Conservation (phyloP, 2,113 vertebrate genomes). For the Neogobius melanostomus region DNA sequence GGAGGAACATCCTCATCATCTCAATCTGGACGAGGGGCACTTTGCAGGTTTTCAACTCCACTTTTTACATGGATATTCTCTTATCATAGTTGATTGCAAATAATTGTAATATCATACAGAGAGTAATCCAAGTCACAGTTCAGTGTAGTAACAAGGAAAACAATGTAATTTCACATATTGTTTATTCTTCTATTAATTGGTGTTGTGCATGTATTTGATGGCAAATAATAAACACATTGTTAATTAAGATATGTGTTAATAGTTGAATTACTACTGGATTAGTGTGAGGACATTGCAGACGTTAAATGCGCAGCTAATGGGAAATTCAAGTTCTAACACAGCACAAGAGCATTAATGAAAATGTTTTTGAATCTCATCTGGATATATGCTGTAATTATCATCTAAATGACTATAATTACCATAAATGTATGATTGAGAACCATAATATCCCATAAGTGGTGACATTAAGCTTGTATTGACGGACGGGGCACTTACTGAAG, state of each 20-base stretch:
- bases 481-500: slow-evolving; percentile 75
- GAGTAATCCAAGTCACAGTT: not conserved
- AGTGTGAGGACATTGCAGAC: not conserved
- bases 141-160: not conserved
- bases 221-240: not conserved
- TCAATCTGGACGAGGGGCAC: slow-evolving; percentile 17
- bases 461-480: not conserved
- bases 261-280: not conserved
- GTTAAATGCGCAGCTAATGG: not conserved
- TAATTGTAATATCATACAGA: not conserved
- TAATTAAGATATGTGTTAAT: not conserved
- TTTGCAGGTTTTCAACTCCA: not conserved
- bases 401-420: not conserved
- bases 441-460: not conserved
- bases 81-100: not conserved
- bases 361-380: not conserved
- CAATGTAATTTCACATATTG: not conserved
- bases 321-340: not conserved
- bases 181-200: not conserved
- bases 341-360: not conserved
- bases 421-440: not conserved
- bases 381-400: not conserved
- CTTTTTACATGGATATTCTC: not conserved
- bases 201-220: not conserved
- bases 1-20: slow-evolving; percentile 19